Percentiles rank a stretch among this genome's conserved stretches.
Conservation (phyloP, 2,888 invertebrate genomes). For the Galerucella calmariensis region DNA sequence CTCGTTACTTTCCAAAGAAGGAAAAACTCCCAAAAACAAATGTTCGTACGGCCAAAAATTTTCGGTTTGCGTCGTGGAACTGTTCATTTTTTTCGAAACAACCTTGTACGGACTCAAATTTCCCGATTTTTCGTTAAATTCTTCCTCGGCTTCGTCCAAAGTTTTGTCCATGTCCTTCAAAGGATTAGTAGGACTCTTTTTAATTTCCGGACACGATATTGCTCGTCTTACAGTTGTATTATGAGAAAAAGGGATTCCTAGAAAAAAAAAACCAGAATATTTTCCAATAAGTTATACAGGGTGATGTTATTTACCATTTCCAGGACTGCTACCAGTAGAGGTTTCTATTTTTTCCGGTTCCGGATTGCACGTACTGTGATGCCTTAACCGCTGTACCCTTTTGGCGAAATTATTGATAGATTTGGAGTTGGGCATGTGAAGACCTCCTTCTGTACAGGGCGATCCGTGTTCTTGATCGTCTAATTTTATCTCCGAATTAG, state of each 20-base stretch:
- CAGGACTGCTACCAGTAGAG: slow-evolving; percentile 65
- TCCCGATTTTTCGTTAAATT: slow-evolving; percentile 45
- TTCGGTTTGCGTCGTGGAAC: slow-evolving; percentile 73
- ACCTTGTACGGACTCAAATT: slow-evolving; percentile 42
- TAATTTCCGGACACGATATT: slow-evolving; percentile 76
- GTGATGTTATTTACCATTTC: slow-evolving; percentile 54
- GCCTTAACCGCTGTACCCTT: slow-evolving; percentile 70
- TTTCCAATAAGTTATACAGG: no score
- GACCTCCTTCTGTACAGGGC: slow-evolving; percentile 70
- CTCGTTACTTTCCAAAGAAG: slow-evolving; percentile 61
- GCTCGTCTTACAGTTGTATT: slow-evolving; percentile 68
- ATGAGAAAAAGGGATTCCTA: slow-evolving; percentile 47
- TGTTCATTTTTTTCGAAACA: slow-evolving; percentile 27
- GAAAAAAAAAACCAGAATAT: no score
- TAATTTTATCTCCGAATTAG: slow-evolving; percentile 52
- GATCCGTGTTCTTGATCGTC: slow-evolving; percentile 67
- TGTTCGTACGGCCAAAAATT: slow-evolving; percentile 81
- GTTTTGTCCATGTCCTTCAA: slow-evolving; percentile 57
- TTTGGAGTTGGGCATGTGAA: slow-evolving; percentile 71
- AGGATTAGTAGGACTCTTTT: slow-evolving; percentile 60
- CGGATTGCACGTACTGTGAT: slow-evolving; percentile 74
- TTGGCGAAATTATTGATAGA: slow-evolving; percentile 70
- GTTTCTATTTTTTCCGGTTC: slow-evolving; percentile 60
- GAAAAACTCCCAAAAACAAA: slow-evolving; percentile 76
- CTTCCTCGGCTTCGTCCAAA: slow-evolving; percentile 63